Evolutionary conservation across 2,113 vertebrate genomes (phyloP), one percentile per base, ranked within the genome.

Genomic region (Serinus canaria): DNA sequence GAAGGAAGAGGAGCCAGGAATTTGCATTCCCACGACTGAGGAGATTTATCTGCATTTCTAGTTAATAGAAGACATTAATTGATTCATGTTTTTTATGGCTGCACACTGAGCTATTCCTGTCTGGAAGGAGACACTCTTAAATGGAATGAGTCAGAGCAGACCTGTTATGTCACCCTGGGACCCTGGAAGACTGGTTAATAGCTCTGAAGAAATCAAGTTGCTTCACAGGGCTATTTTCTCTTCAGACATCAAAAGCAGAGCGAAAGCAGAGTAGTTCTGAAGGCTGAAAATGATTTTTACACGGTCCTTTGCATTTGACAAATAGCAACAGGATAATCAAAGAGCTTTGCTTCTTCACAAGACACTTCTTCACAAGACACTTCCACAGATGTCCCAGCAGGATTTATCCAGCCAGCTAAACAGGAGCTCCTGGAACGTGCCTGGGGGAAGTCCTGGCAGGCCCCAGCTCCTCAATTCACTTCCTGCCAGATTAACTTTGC

Each of bases 21-120:
- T 94, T 93, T 90, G 70, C 2, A 7, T 62, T 73, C 28, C 47
- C 52, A 47, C 41, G 39, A 66, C 1, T 55, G 85, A 90, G 77
- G 59, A 86, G 72, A 81, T 94, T 94, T 89, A 92, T 90, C 89
- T 95, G 87, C 79, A 76, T 94, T 95, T 92, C 93, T 90, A 59
- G 90, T 92, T 95, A 95, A 95, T 87, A 96, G 90, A 95, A 88
- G 75, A 76, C 90, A 94, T 94, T 94, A 95, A 96, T 93, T 96
- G 95, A 96, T 91, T 90, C 80, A 68, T 7, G 2, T 33, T 72
- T 94, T 96, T 90, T 86, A 55, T 72, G 89, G 91, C 66, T 94
- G 89, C 88, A 82, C 84, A 53, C 43, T 43, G 91, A 95, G 80
- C 70, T 96, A 95, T 96, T 97, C 92, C 89, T 96, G 94, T 66